A percentile compares a stretch with the other conserved stretches of the same genome.
Evolutionary conservation across 2,113 vertebrate genomes (phyloP).

Genomic region (Tiliqua scincoides): DNA sequence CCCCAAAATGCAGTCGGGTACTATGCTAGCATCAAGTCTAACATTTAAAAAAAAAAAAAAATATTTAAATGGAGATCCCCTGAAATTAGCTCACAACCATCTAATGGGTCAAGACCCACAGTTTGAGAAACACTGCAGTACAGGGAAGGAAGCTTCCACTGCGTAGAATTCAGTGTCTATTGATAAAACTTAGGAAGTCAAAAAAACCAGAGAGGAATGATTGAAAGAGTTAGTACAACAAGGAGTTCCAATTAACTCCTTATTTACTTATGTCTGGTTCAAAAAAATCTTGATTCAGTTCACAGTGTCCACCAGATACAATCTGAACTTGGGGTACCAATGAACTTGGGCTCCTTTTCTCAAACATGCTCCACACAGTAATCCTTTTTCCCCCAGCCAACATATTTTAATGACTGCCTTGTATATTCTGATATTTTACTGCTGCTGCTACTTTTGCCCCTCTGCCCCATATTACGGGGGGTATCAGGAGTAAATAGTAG

Average conservation of each 20-base stretch:
- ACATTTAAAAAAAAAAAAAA: too few relatives aligned
- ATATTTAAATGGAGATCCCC: too few relatives aligned
- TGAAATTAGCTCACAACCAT: too few relatives aligned
- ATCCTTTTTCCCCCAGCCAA: conserved; percentile 37
- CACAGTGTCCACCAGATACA: conserved; percentile 26
- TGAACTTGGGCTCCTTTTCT: conserved; percentile 17
- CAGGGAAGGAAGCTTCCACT: not conserved
- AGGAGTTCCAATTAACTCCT: not conserved
- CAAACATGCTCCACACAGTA: conserved; percentile 35
- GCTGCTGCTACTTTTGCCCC: conserved; percentile 59
- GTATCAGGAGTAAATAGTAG: conserved; percentile 66
- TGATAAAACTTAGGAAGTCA: not conserved
- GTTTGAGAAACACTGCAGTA: too few relatives aligned
- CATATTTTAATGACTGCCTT: conserved; percentile 60
- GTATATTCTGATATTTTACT: conserved; percentile 68
- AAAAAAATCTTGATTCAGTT: conserved; percentile 18
- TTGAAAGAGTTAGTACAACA: not conserved
- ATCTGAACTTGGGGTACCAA: conserved; percentile 4
- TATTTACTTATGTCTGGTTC: not conserved
- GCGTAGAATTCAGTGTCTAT: not conserved
- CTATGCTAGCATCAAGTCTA: too few relatives aligned
- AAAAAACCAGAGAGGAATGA: not conserved
- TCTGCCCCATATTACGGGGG: conserved; percentile 70
- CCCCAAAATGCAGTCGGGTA: too few relatives aligned
- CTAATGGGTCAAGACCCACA: too few relatives aligned